phyloP scores from a whole-genome alignment of 2,113 vertebrate species.

The Sylvietta virens region DNA sequence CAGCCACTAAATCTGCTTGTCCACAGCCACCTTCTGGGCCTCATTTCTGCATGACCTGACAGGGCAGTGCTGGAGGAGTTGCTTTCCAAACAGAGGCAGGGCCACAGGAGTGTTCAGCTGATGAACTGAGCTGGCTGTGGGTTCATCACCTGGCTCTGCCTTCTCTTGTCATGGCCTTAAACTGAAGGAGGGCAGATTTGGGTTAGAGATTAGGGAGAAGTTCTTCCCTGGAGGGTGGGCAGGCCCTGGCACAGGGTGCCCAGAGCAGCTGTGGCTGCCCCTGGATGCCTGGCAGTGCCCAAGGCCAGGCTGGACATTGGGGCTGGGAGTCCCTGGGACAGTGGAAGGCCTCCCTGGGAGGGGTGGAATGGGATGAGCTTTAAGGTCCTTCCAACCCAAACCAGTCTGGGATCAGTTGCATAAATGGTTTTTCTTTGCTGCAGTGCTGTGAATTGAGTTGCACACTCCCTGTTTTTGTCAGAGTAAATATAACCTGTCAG shows the following conservation, averaged over 20 bases:
- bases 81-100: neutral
- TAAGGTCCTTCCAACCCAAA: neutral
- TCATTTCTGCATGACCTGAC: neutral
- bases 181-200: neutral
- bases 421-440: neutral
- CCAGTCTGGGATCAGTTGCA: neutral
- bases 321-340: rapidly evolving
- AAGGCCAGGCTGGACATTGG: neutral
- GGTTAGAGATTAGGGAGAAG: neutral
- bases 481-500: neutral
- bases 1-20: neutral
- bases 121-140: neutral
- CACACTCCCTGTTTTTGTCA: neutral
- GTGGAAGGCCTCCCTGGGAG: neutral
- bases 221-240: rapidly evolving
- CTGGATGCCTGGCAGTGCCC: neutral
- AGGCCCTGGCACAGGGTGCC: neutral
- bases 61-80: neutral
- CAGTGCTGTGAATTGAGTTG: neutral
- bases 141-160: neutral
- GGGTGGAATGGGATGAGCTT: rapidly evolving
- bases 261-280: neutral
- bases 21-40: neutral
- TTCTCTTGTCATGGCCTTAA: neutral
- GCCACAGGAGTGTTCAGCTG: neutral